A percentile compares a stretch with the other conserved stretches of the same genome.
Conservation (phyloP, 2,113 vertebrate genomes). For the Ivindomyrus marchei region DNA sequence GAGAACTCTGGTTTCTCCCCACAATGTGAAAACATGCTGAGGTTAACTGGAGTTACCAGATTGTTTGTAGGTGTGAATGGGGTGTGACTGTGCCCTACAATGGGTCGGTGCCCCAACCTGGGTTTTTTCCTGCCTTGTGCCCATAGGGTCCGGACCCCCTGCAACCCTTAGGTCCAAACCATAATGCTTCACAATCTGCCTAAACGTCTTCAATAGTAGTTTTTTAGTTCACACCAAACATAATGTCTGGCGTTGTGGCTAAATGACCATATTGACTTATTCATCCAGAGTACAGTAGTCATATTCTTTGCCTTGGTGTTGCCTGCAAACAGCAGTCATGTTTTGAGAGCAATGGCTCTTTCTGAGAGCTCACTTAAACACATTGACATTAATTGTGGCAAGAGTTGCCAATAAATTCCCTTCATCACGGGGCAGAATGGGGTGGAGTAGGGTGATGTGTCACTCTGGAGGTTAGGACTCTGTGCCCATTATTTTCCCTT, state of each 20-base stretch:
- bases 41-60: background rate
- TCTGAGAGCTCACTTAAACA: background rate
- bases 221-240: background rate
- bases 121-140: background rate
- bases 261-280: background rate
- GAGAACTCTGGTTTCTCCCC: background rate
- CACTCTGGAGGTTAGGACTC: background rate
- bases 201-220: background rate
- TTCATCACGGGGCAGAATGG: background rate
- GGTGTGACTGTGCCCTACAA: background rate
- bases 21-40: background rate
- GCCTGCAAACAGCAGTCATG: background rate
- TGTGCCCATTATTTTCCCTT: background rate
- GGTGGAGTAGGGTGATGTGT: background rate
- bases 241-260: background rate
- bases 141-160: background rate
- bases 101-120: background rate
- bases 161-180: background rate
- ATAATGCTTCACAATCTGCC: background rate
- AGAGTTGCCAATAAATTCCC: background rate
- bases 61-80: background rate
- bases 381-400: background rate
- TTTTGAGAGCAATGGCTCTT: background rate
- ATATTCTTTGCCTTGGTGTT: background rate
- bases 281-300: background rate